Conservation (phyloP, 2,888 invertebrate species). For the Tinea pellionella region DNA sequence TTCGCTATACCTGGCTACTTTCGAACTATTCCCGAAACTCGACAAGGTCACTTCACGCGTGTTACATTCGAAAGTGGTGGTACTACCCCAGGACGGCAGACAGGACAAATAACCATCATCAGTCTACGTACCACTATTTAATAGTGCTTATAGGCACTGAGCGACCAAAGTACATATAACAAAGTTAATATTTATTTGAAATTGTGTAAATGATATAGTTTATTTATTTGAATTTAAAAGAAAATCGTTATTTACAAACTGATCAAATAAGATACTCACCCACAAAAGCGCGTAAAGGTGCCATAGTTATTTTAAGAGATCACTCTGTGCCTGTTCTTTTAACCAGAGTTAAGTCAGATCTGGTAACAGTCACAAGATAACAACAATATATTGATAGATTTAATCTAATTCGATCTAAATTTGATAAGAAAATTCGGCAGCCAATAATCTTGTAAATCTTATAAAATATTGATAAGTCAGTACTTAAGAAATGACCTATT, state of each 20-base stretch:
- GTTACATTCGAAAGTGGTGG: no score
- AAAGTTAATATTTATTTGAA: no score
- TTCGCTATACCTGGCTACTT: no score
- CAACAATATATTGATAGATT: neutral
- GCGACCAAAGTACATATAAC: neutral
- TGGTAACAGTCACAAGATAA: neutral
- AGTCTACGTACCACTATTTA: no score
- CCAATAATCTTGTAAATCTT: neutral
- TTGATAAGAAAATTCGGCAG: neutral
- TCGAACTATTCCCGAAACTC: no score
- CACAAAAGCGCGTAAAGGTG: constrained; percentile 31
- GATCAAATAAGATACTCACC: constrained; percentile 31
- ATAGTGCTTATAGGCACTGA: no score
- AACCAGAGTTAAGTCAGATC: neutral
- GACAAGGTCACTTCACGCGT: no score
- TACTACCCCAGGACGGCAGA: no score
- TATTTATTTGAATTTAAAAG: no score
- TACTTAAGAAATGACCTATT: no score
- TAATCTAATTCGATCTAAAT: neutral
- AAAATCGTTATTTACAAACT: neutral
- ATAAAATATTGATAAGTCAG: neutral
- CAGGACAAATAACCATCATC: no score
- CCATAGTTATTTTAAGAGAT: constrained; percentile 28
- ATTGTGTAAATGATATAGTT: no score
- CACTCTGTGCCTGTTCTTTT: neutral